Evolutionary conservation across 2,888 invertebrate genomes (phyloP), one percentile per base, ranked within the genome.

Genomic region (Spisula solida): DNA sequence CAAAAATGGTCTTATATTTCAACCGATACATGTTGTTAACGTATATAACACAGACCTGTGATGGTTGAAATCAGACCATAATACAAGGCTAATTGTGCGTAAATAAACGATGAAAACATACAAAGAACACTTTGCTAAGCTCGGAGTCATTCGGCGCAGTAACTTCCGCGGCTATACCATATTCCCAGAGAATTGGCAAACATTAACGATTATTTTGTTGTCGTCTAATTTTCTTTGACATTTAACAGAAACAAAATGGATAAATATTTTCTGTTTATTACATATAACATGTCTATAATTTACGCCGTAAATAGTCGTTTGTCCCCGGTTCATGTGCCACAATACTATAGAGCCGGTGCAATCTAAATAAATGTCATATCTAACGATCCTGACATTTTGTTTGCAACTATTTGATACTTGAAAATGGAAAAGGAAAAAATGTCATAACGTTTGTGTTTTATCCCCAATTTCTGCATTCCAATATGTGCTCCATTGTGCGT

Each of bases 221-320:
- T 86, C 84, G 25, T 66, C 86, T 75, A 88, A 90, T 90, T 86
- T 82, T 85, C 88, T 88, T 88, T 90, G 90, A 85, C 90, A 90
- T 90, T 90, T 90, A 34, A 75, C 60, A 83, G 89, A 80, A 80
- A 89, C 81, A 86, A 89, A 86, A 79, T 80, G 86, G 82, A 86
- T 89, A 89, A 89, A 89, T 89, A 89, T 89, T 89, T 89, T 86
- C 86, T 79, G 83, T 89, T 86, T 86, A 70, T 51, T 82, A 66
- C 29, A 34, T 60, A 47, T 66, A 85, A 89, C 82, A 86, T 79
- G 81, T 78, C 20, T 70, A 56, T 85, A 85, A 85, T 85, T 16
- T 78, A 56, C 31, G 25, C 48, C 47, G 55, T 85, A 75, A 85
- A 78, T 34, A 56, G 79, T 34, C n/a, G 56, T 79, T 79, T 75